Evolutionary conservation across 2,888 invertebrate species (phyloP).

Genomic region (Incurvaria masculella): DNA sequence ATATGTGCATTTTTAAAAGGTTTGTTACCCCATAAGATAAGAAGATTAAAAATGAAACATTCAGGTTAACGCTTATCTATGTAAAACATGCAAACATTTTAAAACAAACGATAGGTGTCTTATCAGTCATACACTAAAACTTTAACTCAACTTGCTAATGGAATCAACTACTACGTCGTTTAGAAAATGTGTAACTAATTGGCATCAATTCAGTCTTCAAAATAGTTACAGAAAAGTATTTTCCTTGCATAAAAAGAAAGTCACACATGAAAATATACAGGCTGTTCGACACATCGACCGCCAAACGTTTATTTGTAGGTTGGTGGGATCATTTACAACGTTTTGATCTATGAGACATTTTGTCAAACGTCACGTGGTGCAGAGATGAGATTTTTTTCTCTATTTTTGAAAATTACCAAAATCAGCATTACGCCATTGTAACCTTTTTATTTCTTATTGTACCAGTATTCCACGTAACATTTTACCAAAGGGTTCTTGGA

Average conservation of each 20-base stretch:
- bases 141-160: neutral
- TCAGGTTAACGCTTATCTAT: neutral
- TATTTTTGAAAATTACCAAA: too few species aligned
- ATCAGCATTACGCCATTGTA: too few species aligned
- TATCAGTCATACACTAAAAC: neutral
- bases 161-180: neutral
- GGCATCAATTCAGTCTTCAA: neutral
- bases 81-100: slow-evolving; percentile 9
- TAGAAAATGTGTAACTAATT: neutral
- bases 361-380: too few species aligned
- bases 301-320: neutral
- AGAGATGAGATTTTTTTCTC: too few species aligned
- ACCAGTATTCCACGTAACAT: too few species aligned
- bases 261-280: slow-evolving; percentile 2
- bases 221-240: neutral
- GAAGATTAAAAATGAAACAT: neutral
- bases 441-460: too few species aligned
- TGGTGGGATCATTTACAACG: too few species aligned
- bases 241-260: neutral
- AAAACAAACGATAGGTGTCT: slow-evolving; percentile 2
- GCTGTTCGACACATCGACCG: neutral
- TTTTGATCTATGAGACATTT: too few species aligned
- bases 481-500: too few species aligned
- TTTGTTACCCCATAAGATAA: neutral
- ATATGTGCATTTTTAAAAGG: too few species aligned